Evolutionary conservation across 2,888 invertebrate species (phyloP), one percentile per base, ranked within the genome.

Genomic region (Argynnis bischoffii): DNA sequence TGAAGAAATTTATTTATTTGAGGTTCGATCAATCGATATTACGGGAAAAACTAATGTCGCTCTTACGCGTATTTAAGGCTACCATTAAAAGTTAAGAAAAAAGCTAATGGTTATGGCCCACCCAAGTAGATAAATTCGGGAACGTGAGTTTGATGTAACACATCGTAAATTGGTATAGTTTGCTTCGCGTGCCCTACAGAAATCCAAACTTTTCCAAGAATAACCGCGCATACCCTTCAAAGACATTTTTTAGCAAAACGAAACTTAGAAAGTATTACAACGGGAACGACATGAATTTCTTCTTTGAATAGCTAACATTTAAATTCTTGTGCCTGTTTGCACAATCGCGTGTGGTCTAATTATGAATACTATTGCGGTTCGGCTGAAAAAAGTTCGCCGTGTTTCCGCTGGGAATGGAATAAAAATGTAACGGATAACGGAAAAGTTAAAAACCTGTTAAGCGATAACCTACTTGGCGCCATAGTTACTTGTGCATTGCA

Each of bases 281-380:
- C 75, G 77, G 80, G 80, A 83, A 76, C 84, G 81, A 80, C 87
- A 81, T 86, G 86, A 90, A 85, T 87, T 91, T 88, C 85, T 92
- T 89, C 89, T 84, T 75, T 82, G 87, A 90, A 90, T 78, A 77
- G 77, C 78, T 78, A 84, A 86, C 88, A 89, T 91, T 90, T 85
- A 89, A 90, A 91, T 91, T 89, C 88, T 84, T 86, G 81, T 78
- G 79, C 78, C 85, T 86, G 81, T 81, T 86, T 88, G 79, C 81
- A 80, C 86, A 85, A 84, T 90, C 88, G 91, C 90, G 92, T 92
- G 92, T 91, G 92, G 91, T 91, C 92, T 91, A 85, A 90, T 90
- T 88, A 87, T 88, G 88, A 89, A 79, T 79, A 80, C 63, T 63
- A 69, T 66, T 53, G 66, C 74, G 69, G 80, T 82, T 79, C 79